Base-by-base conservation (phyloP, 2,113 vertebrate genomes). In the Cettia cetti region DNA sequence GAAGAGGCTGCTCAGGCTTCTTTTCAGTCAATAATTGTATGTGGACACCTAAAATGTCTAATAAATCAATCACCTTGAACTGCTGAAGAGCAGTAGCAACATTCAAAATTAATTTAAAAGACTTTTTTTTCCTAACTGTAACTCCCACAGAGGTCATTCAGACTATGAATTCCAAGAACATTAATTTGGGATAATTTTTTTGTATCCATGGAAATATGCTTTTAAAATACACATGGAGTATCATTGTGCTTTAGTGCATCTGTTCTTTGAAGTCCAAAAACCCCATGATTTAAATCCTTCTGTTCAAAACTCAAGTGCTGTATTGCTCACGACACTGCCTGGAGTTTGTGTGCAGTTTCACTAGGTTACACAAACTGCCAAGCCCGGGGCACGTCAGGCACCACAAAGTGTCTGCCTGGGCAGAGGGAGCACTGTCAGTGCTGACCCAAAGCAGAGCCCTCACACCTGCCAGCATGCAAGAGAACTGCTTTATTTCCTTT, bases 361-460 rank as follows among this genome's bases (percentile, higher is more conserved):
- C 3, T 60, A 65, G 13, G 6, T 53, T 1, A 15, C 19, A 1
- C 3, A 12, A 50, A 16, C 17, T 39, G 35, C 42, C 45, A 16
- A 40, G 22, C 12, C 52, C 22, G 28, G 47, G 10, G 22, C 24
- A 27, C 7, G 0, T 1, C 2, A 1, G 39, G 30, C 40, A 37
- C 33, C 4, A 66, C 14, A 3, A 3, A 49, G 37, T 0, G 4
- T 3, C 54, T 12, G 5, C 24, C 16, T 15, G 9, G 16, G n/a
- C 31, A 53, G 59, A 26, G 19, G 16, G 6, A 31, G 4, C 74
- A n/a, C 24, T 4, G 0, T 2, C 23, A 53, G 16, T 3, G 26
- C 63, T 59, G 53, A 22, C 28, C 40, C 35, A 3, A 37, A 45
- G 7, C 4, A 26, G 10, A 59, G 2, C 28, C 57, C 44, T 42